Conservation (phyloP, 1,140 invertebrate genomes). For the Aphis gossypii region DNA sequence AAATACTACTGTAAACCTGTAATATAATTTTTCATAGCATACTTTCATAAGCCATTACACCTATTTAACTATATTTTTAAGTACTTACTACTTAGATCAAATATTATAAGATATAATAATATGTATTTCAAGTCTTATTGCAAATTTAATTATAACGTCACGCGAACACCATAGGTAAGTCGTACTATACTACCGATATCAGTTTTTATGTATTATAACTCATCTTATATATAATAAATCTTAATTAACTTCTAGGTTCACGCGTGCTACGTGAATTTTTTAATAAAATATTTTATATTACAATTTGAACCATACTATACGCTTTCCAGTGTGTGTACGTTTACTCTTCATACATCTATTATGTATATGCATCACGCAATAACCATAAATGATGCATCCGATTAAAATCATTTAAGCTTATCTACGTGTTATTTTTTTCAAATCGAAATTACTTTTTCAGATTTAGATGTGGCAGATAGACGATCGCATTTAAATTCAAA, state of each 20-base stretch:
- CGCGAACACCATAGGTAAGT: neutral
- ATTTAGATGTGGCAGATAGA: conserved; percentile 49
- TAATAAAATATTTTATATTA: conserved; percentile 5
- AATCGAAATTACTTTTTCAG: conserved; percentile 57
- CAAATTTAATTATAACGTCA: neutral
- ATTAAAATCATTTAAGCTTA: conserved; percentile 49
- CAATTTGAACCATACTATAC: neutral
- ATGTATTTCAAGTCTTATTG: neutral
- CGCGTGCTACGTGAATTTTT: neutral
- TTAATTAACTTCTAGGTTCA: neutral
- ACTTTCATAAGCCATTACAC: neutral
- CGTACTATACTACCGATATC: neutral
- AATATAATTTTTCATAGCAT: neutral
- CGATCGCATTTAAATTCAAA: conserved; percentile 57
- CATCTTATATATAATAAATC: neutral
- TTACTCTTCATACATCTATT: neutral
- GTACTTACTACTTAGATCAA: neutral
- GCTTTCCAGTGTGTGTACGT: neutral
- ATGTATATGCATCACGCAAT: neutral
- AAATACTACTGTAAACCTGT: neutral
- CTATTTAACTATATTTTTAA: neutral
- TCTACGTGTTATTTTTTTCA: conserved; percentile 45
- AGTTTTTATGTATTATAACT: neutral
- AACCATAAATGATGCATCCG: conserved; percentile 47
- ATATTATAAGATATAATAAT: neutral